These are phyloP conservation scores for Balearica regulorum DNA, from an alignment of 2,797 vertebrate species.

Conservation along the genomic window DNA sequence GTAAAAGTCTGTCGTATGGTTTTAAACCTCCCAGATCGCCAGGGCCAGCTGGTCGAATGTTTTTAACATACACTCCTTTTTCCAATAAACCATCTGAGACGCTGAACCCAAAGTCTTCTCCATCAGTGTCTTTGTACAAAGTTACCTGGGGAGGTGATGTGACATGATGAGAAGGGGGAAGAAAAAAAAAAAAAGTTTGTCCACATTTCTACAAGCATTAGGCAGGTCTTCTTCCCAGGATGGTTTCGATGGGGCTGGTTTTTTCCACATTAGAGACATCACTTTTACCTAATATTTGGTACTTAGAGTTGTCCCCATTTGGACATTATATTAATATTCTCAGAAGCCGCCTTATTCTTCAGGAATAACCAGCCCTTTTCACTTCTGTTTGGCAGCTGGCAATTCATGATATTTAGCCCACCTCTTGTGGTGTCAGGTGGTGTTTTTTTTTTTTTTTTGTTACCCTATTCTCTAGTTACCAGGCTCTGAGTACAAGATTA, in stretches of 20 bases:
- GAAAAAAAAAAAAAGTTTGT: neutral
- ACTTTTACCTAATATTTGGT: neutral
- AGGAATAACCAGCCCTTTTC: neutral
- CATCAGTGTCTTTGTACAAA: conserved; percentile 83
- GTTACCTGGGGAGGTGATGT: conserved; percentile 75
- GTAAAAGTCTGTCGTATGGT: conserved; percentile 90
- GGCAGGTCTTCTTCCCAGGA: neutral
- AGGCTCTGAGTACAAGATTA: neutral
- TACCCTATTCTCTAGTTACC: neutral
- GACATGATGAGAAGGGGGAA: neutral
- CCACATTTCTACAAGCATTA: neutral
- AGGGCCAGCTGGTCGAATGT: conserved; percentile 88
- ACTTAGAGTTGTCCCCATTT: neutral
- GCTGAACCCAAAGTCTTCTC: conserved; percentile 97
- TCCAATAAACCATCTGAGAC: conserved; percentile 94
- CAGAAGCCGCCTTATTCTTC: neutral
- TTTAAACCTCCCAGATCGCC: conserved; percentile 87
- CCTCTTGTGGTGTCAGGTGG: neutral
- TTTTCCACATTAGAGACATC: neutral
- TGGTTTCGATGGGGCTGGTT: neutral
- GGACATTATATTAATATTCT: neutral
- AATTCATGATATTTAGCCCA: neutral
- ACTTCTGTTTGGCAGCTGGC: neutral
- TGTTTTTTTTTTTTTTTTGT: neutral
- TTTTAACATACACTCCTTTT: conserved; percentile 96